Conservation (phyloP, 2,888 invertebrate species). For the Glaucopsyche alexis region DNA sequence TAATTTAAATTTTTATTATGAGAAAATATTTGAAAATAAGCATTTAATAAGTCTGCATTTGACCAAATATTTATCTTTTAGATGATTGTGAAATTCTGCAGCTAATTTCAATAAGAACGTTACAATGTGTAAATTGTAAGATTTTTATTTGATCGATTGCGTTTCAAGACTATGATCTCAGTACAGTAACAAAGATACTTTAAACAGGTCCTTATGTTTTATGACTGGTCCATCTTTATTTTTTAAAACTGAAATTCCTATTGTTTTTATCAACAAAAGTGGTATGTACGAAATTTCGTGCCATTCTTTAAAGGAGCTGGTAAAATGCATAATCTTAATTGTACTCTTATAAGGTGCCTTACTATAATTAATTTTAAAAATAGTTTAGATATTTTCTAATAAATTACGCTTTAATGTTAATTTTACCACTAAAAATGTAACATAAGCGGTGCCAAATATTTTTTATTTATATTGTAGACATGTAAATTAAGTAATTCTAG, state of each 20-base stretch:
- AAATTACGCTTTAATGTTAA: no score
- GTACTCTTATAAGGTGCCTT: no score
- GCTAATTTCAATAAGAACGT: background rate
- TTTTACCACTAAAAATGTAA: background rate
- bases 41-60: background rate
- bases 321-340: no score
- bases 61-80: background rate
- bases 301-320: no score
- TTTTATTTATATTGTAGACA: background rate
- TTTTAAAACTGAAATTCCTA: no score
- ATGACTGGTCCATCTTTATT: no score
- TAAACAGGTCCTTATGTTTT: no score
- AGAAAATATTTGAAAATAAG: background rate
- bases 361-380: no score
- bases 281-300: no score
- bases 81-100: background rate
- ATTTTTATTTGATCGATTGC: slow-evolving; percentile 4
- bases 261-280: no score
- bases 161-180: background rate
- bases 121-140: background rate
- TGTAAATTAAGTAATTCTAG: no score
- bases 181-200: background rate
- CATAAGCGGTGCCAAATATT: slow-evolving; percentile 7
- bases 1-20: slow-evolving; percentile 18
- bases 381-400: no score